These are phyloP conservation scores for Channa argus DNA, from an alignment of 2,113 vertebrate genomes.

Conservation along the genomic window DNA sequence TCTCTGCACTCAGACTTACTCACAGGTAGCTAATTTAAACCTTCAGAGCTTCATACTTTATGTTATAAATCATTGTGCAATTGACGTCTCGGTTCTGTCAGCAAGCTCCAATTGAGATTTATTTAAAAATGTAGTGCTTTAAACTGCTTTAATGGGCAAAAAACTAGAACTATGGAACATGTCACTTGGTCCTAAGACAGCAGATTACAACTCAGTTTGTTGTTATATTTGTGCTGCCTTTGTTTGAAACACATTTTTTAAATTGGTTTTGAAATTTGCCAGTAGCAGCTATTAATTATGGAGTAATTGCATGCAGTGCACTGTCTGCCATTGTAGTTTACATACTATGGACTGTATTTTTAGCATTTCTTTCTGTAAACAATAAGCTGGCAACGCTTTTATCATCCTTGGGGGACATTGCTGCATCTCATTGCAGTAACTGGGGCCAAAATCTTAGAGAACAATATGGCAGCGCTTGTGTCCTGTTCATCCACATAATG, in stretches of 20 bases:
- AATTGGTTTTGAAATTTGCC: conserved; percentile 45
- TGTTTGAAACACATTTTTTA: conserved; percentile 29
- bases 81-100: background rate
- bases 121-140: background rate
- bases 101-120: conserved; percentile 9
- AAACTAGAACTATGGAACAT: conserved; percentile 9
- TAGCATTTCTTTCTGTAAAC: conserved; percentile 56
- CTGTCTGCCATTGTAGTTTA: conserved; percentile 52
- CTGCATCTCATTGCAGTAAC: conserved; percentile 51
- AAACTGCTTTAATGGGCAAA: background rate
- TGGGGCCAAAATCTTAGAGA: conserved; percentile 64
- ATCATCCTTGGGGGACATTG: conserved; percentile 52
- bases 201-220: conserved; percentile 44
- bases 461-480: conserved; percentile 67
- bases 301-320: conserved; percentile 46
- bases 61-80: background rate
- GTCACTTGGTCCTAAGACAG: conserved; percentile 19
- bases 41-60: background rate
- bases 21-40: background rate
- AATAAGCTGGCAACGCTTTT: conserved; percentile 59
- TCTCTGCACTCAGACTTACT: background rate
- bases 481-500: conserved; percentile 61
- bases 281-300: conserved; percentile 61
- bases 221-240: conserved; percentile 18
- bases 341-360: conserved; percentile 58